A percentile compares a stretch with the other conserved stretches of the same genome.
phyloP scores from a whole-genome alignment of 1,140 invertebrate genomes.

The Acyrthosiphon pisum region DNA sequence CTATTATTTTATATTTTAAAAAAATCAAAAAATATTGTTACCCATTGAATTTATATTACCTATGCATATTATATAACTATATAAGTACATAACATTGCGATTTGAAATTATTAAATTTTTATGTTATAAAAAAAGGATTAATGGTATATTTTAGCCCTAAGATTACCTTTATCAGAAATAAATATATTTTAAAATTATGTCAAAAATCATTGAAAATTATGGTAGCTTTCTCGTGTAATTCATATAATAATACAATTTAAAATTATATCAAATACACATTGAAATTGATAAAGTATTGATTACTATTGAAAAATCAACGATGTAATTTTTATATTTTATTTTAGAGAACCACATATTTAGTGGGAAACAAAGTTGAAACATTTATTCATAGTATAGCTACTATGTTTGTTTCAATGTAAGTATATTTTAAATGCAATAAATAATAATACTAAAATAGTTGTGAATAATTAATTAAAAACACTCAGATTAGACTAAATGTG shows the following conservation, averaged over 20 bases:
- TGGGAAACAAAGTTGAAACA: conserved; percentile 16
- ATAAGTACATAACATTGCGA: too few relatives aligned
- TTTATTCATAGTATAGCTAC: conserved; percentile 46
- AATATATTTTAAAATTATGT: background rate
- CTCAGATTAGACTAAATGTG: background rate
- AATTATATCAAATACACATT: background rate
- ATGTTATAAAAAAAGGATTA: background rate
- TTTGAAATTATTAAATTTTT: too few relatives aligned
- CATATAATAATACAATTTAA: background rate
- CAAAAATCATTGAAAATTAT: background rate
- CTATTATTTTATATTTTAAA: background rate
- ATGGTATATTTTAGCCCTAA: background rate
- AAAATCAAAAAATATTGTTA: background rate
- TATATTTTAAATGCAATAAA: background rate
- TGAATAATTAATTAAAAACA: background rate
- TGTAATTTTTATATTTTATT: background rate
- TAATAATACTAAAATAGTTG: background rate
- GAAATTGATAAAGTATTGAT: background rate
- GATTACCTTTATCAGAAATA: background rate
- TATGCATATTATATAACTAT: too few relatives aligned
- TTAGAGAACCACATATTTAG: conserved; percentile 12
- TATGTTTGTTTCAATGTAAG: conserved; percentile 48
- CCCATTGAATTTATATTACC: too few relatives aligned
- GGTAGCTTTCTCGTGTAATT: background rate
- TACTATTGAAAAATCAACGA: background rate